Base-by-base conservation (phyloP, 2,797 vertebrate genomes). In the Clarias platycephalus region DNA sequence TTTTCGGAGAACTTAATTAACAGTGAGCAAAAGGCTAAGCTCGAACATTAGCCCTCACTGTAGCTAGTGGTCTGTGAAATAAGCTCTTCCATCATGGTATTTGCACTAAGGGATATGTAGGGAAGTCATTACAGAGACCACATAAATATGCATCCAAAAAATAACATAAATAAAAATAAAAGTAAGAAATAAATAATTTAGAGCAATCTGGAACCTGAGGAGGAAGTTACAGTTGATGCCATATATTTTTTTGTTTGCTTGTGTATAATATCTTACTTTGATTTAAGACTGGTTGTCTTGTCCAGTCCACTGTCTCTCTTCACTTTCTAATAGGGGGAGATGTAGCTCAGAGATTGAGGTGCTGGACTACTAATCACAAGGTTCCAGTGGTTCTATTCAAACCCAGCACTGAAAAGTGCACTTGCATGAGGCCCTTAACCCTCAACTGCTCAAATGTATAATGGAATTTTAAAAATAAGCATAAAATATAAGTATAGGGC, bases 21-120 rank as follows among this genome's bases (percentile, higher is more conserved):
- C 89, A 93, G 83, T 66, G 84, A 90, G 88, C 85, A 81, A 90
- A 90, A 86, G 84, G 80, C 64, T 53, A 79, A 84, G 71, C 82
- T 80, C 53, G 85, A 84, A 72, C 71, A 53, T 85, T 89, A 86
- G 88, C 87, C 82, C 85, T 84, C 44, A 26, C 88, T 83, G 87
- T 88, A 84, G 80, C 85, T 89, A 91, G 80, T 58, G 16, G 90
- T 86, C 90, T 94, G 92, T 93, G 91, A 93, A 93, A 94, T 92
- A 85, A 88, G 88, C 85, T 92, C 64, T 75, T 79, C 90, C 92
- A 90, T 93, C 86, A 90, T 53, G 81, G 85, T 83, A 75, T 90
- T 91, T 88, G 88, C 87, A 40, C 26, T 57, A 64, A 40, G 13
- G 22, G 60, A 58, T 13, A 26, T 22, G 62, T 28, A 74, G 58